Evolutionary conservation across 2,113 vertebrate species (phyloP).

Genomic region (Oreochromis spilurus): DNA sequence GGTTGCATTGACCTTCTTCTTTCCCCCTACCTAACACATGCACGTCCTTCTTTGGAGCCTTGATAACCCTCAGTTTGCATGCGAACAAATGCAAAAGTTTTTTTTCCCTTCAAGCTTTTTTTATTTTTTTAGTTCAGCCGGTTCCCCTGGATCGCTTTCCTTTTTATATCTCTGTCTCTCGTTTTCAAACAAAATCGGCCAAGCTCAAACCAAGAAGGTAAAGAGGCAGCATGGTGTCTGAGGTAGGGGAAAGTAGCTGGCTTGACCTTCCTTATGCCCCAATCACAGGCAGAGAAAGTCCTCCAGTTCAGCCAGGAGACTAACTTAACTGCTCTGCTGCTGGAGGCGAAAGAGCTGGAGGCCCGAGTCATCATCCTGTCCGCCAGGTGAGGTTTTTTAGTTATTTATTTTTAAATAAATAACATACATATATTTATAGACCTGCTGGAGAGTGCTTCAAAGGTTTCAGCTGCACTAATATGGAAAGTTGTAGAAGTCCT

Average conservation of each 20-base stretch:
- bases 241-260: conserved; percentile 60
- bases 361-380: conserved; percentile 97
- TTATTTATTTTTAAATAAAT: neutral
- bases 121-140: conserved; percentile 69
- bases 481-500: neutral
- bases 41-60: conserved; percentile 96
- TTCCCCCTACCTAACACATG: conserved; percentile 90
- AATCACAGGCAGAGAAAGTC: conserved; percentile 98
- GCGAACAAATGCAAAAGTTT: conserved; percentile 85
- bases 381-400: conserved; percentile 79
- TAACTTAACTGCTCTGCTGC: conserved; percentile 94
- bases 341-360: conserved; percentile 96
- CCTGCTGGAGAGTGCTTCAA: neutral
- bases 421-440: neutral
- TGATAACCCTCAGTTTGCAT: conserved; percentile 99
- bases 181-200: conserved; percentile 64
- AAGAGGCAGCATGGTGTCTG: conserved; percentile 81
- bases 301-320: conserved; percentile 98
- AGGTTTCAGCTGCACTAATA: neutral
- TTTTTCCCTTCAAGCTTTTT: conserved; percentile 72
- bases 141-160: conserved; percentile 75
- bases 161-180: conserved; percentile 65
- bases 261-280: conserved; percentile 76
- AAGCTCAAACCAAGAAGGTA: conserved; percentile 62
- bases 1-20: conserved; percentile 91